Evolutionary conservation across 1,140 invertebrate genomes (phyloP), one percentile per base, ranked within the genome.

Genomic region (Heterodera schachtii): DNA sequence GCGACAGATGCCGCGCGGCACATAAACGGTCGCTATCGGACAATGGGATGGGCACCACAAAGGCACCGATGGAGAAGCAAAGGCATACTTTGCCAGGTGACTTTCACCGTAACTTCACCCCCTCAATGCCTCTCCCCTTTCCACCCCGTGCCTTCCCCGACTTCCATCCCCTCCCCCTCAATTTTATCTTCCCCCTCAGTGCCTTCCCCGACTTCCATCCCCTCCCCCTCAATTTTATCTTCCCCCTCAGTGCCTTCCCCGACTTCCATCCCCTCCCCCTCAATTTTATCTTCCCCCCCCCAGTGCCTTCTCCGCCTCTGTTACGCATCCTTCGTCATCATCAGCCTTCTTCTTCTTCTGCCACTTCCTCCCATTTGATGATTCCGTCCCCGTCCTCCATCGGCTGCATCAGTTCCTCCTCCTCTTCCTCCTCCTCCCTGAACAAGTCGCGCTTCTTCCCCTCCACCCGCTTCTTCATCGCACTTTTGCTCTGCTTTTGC

Each of bases 381-480:
- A 46, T 43, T 19, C 69, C 69, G 3, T 71, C 69, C 3, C 73
- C 79, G 57, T 80, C 79, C n/a, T 73, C 79, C 31, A 57, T 46
- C 75, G 60, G 60, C 16, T 43, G 49, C 21, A 57, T 43, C 31
- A 78, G 75, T 57, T n/a, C 75, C 8, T 78, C 75, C 31, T 31
- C 31, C 31, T 31, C 31, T 31, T 31, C 31, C 31, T 31, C 31
- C 43, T 77, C 75, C 44, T 46, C 46, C 44, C 13, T 57, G 49
- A 69, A 31, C 13, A 86, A 87, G 64, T 87, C 86, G 13, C 81
- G 74, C 74, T 90, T 88, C 21, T 89, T 89, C 67, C 87, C 87
- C 4, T 89, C 87, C 16, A 86, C 84, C 11, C 84, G 87, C 19
- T 86, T 89, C 78, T 90, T 89, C 71, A 83, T 89, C 44, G 88